Base-by-base conservation (phyloP, 2,888 invertebrate species). In the Chloromyia formosa region DNA sequence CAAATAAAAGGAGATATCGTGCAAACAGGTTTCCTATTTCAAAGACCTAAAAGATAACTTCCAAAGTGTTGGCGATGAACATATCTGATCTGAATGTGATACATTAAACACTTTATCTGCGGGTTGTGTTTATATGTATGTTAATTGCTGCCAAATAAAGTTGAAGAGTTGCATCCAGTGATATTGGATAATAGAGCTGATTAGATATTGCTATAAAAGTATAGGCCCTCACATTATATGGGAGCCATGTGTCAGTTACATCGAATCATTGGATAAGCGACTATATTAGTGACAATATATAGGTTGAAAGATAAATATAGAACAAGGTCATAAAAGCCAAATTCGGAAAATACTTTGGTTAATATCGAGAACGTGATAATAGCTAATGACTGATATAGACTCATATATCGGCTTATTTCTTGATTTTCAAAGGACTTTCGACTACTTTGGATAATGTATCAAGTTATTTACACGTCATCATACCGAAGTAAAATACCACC, bases 101-200 rank as follows among this genome's bases (percentile, higher is more conserved):
- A 35, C n/a, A n/a, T n/a, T n/a, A 27, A 61, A 27, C 14, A 61
- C 4, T 27, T n/a, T 27, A 61, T 27, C 60, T 10, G 14, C 14
- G 2, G 27, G 23, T 16, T 10, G 20, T 14, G 58, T 58, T 58
- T 58, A 9, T n/a, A 58, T 58, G n/a, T 64, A 20, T 60, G 60
- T 27, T 60, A 66, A 66, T 66, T 66, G 66, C 66, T 45, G 12
- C 49, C 66, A 49, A 66, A 66, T 66, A 66, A 66, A 66, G 14
- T 49, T 60, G 3, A 20, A 22, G 49, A 49, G 49, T 49, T 20
- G 35, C 49, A n/a, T 49, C 49, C 12, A 49, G 14, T 64, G n/a
- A 22, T 49, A 66, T 61, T 27, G 27, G 10, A 12, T 61, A 22
- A 58, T 58, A 66, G 18, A 66, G 66, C 45, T 49, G 66, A 66